A percentile compares a stretch with the other conserved stretches of the same genome.
Evolutionary conservation across 2,888 invertebrate species (phyloP).

Genomic region (Hirudinaria manillensis): DNA sequence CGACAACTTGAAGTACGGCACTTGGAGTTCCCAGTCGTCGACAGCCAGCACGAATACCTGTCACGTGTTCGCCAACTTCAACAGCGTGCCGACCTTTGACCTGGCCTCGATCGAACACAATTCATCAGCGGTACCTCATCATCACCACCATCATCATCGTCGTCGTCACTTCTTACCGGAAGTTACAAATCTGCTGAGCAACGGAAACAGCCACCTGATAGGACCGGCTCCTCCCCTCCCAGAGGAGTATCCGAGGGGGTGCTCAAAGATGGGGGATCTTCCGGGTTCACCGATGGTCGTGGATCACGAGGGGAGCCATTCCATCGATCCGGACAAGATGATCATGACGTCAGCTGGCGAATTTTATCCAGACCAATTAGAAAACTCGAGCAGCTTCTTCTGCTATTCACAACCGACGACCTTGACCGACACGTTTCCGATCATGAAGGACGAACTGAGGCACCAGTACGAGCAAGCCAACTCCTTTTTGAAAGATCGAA

Average conservation of each 20-base stretch:
- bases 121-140: neutral
- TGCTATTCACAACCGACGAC: neutral
- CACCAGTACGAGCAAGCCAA: no score
- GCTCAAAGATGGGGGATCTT: neutral
- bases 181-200: neutral
- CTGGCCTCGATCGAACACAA: neutral
- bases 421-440: neutral
- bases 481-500: no score
- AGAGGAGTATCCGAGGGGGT: neutral
- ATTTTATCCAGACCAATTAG: no score
- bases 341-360: no score
- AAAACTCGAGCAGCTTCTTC: neutral
- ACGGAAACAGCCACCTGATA: neutral
- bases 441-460: no score
- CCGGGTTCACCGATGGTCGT: neutral
- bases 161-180: neutral
- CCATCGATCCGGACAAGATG: no score
- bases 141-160: no score
- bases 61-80: slow-evolving; percentile 1
- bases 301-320: neutral
- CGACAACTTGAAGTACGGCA: slow-evolving; percentile 3
- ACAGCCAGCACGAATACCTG: neutral
- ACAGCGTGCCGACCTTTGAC: slow-evolving; percentile 3
- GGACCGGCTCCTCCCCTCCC: neutral
- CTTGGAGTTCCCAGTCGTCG: slow-evolving; percentile 12